phyloP scores from a whole-genome alignment of 2,113 vertebrate species.

The Symphodus melops region DNA sequence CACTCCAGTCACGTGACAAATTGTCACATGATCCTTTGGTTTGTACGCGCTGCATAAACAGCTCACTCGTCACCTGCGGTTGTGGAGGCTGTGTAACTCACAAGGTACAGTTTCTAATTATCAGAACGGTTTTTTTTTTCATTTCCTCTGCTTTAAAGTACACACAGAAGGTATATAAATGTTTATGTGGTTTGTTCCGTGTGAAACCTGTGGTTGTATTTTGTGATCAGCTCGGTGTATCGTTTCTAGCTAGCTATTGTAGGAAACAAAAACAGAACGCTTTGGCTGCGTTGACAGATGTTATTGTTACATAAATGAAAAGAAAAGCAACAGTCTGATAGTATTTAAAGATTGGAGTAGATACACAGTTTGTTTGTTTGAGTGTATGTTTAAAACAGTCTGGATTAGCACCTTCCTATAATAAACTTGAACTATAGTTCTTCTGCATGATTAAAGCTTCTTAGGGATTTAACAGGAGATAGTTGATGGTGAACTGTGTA shows the following conservation, averaged over 20 bases:
- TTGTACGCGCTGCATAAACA: slow-evolving; percentile 1
- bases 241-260: slow-evolving; percentile 35
- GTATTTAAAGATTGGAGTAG: neutral
- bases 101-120: slow-evolving; percentile 2
- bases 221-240: neutral
- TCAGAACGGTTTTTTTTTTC: neutral
- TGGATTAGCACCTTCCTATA: neutral
- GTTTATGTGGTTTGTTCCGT: neutral
- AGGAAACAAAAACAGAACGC: slow-evolving; percentile 17
- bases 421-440: neutral
- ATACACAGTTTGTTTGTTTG: neutral
- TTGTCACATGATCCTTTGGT: slow-evolving; percentile 37
- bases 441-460: neutral
- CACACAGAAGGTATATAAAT: neutral
- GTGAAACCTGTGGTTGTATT: neutral
- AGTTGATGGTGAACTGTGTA: neutral
- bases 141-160: neutral
- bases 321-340: neutral
- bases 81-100: neutral
- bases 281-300: slow-evolving; percentile 25
- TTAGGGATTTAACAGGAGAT: neutral
- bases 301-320: slow-evolving; percentile 19
- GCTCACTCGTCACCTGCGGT: slow-evolving; percentile 8
- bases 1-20: slow-evolving; percentile 24
- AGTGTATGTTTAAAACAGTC: neutral